Percentiles rank a stretch among this genome's conserved stretches.
Conservation (phyloP, 2,113 vertebrate species). For the Ornithorhynchus anatinus region DNA sequence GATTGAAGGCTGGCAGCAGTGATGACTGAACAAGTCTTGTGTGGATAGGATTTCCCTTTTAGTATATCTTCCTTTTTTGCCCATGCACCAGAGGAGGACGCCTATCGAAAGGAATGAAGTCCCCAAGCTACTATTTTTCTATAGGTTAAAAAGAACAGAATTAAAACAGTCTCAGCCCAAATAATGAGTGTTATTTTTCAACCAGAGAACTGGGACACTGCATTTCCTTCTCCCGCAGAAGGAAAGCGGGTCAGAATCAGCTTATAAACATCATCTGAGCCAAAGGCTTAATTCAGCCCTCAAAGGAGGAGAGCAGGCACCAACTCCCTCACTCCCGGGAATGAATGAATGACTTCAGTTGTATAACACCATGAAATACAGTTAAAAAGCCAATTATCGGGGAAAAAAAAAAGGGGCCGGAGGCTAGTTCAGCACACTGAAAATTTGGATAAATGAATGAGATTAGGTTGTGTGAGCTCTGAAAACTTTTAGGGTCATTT, state of each 20-base stretch:
- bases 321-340: too few species aligned
- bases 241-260: constrained; percentile 11
- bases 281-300: constrained; percentile 22
- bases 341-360: too few species aligned
- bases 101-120: background rate
- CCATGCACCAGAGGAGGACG: background rate
- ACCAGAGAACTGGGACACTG: background rate
- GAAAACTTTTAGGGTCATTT: too few species aligned
- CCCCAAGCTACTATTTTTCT: background rate
- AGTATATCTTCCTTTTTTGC: background rate
- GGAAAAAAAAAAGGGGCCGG: too few species aligned
- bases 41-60: background rate
- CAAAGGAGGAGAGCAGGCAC: background rate
- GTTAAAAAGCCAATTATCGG: too few species aligned
- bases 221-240: background rate
- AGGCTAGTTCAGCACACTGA: too few species aligned
- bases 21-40: background rate
- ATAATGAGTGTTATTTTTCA: background rate
- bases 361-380: too few species aligned
- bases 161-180: background rate
- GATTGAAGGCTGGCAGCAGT: too few species aligned
- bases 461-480: too few species aligned
- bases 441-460: too few species aligned
- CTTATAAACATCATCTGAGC: constrained; percentile 9
- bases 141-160: background rate